Base-by-base conservation (phyloP, 2,888 invertebrate genomes). In the Noctua comes region DNA sequence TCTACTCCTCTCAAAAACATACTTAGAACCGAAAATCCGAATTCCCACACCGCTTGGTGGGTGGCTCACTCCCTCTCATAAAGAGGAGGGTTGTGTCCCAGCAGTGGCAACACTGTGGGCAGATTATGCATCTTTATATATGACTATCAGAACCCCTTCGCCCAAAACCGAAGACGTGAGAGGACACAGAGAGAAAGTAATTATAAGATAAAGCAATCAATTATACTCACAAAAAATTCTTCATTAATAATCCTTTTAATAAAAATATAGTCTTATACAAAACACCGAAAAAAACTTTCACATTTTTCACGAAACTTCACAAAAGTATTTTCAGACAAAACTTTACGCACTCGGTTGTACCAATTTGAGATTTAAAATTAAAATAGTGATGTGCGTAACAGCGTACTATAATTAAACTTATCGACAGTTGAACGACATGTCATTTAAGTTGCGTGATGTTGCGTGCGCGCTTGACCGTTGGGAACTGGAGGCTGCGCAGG, bases 401-500 rank as follows among this genome's bases (percentile, higher is more conserved):
- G 36, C 74, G 71, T 62, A 84, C 80, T 90, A 89, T 89, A 84
- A 82, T 86, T 89, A 86, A 79, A 85, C 48, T 84, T 92, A 90
- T 92, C 90, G 89, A 89, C 86, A 79, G 87, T 90, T 87, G 77
- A 88, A 86, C 74, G 83, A 77, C 79, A 70, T 83, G 80, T 86
- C 89, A 83, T 84, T 86, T 85, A 89, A 83, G 91, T 87, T 90
- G 91, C 92, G 93, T 89, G 86, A 89, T 85, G 91, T 87, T 90
- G 91, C 92, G 93, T 89, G 86, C 88, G 86, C 91, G 85, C 89
- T 86, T 81, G 80, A 77, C 77, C 81, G 79, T 80, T 77, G 88
- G 84, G 83, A 77, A 94, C 92, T 93, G 94, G 90, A 92, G 90
- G 91, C 91, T 91, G 91, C 90, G 85, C 84, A 78, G 88, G 90